phyloP scores from a whole-genome alignment of 2,113 vertebrate genomes.

The Perognathus longimembris region DNA sequence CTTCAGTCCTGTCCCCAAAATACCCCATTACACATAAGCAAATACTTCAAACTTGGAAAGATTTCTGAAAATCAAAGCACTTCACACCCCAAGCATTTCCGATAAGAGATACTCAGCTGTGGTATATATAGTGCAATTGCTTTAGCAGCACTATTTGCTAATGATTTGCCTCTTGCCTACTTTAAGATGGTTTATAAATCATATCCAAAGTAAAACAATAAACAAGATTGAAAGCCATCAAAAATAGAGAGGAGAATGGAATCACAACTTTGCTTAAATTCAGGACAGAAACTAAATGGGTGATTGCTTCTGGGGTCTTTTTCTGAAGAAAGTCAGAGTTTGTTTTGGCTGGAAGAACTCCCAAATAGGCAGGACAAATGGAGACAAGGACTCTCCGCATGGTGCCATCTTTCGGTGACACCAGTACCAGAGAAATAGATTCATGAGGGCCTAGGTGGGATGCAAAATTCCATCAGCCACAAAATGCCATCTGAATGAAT shows the following conservation, averaged over 20 bases:
- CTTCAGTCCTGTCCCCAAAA: not conserved
- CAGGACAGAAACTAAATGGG: not conserved
- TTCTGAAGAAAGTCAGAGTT: not conserved
- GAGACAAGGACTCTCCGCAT: not conserved
- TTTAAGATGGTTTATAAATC: not conserved
- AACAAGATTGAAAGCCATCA: not conserved
- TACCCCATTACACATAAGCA: not conserved
- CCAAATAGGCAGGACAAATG: not conserved
- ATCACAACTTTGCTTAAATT: not conserved
- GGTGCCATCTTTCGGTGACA: not conserved
- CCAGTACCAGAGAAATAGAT: not conserved
- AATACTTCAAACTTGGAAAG: not conserved
- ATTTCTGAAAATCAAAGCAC: not conserved
- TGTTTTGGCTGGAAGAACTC: not conserved
- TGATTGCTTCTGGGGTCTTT: not conserved
- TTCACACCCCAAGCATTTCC: not conserved
- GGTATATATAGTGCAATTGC: not conserved
- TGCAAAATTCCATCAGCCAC: not conserved
- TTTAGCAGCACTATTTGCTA: slow-evolving; percentile 9
- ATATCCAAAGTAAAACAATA: not conserved
- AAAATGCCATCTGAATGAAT: too few species aligned
- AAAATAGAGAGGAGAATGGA: not conserved
- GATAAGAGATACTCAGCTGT: not conserved
- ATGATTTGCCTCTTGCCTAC: not conserved
- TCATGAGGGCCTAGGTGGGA: fast-evolving